Percentiles rank a stretch among this genome's conserved stretches.
Evolutionary conservation across 2,113 vertebrate species (phyloP).

Genomic region (Ovis canadensis): DNA sequence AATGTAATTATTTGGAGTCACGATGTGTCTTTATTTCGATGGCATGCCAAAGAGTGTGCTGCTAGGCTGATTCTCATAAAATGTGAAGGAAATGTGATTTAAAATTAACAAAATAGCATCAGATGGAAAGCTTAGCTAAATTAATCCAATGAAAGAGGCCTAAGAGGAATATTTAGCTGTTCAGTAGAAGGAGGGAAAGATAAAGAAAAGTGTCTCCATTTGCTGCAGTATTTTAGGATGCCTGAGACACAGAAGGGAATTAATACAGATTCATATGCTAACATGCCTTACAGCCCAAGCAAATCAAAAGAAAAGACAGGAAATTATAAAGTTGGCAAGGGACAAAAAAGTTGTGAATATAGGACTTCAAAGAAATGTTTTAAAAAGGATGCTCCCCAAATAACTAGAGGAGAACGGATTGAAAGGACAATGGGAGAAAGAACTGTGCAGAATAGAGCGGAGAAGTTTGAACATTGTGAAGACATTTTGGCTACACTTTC

Average conservation of each 20-base stretch:
- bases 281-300: background rate
- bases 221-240: background rate
- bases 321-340: background rate
- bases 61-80: background rate
- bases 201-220: background rate
- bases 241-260: background rate
- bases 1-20: background rate
- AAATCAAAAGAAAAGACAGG: background rate
- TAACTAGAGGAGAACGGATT: background rate
- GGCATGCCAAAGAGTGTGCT: background rate
- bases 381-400: background rate
- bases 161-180: background rate
- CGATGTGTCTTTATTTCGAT: background rate
- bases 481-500: background rate
- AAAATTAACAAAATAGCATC: background rate
- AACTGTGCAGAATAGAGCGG: background rate
- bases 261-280: background rate
- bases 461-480: background rate
- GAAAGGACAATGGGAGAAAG: background rate
- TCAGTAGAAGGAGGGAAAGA: background rate
- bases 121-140: background rate
- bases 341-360: background rate
- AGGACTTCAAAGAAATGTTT: background rate
- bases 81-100: constrained; percentile 3
- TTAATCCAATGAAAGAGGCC: background rate